These are phyloP conservation scores for Vanessa cardui DNA, from an alignment of 2,888 invertebrate genomes.

Conservation along the genomic window DNA sequence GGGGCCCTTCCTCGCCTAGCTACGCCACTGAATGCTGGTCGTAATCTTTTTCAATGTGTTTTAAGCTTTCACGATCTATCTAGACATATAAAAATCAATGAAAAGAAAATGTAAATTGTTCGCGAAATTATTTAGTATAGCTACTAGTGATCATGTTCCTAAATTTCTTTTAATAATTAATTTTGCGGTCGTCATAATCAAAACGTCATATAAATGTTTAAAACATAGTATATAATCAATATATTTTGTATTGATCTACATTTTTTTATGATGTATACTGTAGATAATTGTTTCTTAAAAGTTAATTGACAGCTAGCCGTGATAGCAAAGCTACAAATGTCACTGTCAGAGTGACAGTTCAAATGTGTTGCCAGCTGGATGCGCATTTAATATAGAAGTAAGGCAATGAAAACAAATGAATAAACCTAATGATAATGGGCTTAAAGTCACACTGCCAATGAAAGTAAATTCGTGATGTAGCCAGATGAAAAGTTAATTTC, in stretches of 20 bases:
- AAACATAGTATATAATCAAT: conserved; percentile 11
- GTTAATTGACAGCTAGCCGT: neutral
- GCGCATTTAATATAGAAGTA: conserved; percentile 23
- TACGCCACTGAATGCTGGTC: too few relatives aligned
- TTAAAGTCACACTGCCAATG: conserved; percentile 16
- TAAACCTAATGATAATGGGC: neutral
- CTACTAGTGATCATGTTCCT: conserved; percentile 2
- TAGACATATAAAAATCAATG: neutral
- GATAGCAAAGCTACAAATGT: neutral
- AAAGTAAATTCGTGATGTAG: neutral
- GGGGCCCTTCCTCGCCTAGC: too few relatives aligned
- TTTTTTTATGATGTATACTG: conserved; percentile 32
- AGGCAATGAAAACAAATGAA: conserved; percentile 9
- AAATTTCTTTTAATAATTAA: neutral
- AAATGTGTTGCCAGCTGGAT: conserved; percentile 22
- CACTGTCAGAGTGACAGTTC: conserved; percentile 3
- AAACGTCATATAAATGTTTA: neutral
- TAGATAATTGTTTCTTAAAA: conserved; percentile 15
- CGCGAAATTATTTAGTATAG: neutral
- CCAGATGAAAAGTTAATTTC: neutral
- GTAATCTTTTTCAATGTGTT: too few relatives aligned
- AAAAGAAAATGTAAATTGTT: neutral
- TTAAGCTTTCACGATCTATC: too few relatives aligned
- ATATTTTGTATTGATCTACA: conserved; percentile 18
- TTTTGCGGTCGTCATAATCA: neutral